Conservation (phyloP, 2,888 invertebrate species). For the Myopa testacea region DNA sequence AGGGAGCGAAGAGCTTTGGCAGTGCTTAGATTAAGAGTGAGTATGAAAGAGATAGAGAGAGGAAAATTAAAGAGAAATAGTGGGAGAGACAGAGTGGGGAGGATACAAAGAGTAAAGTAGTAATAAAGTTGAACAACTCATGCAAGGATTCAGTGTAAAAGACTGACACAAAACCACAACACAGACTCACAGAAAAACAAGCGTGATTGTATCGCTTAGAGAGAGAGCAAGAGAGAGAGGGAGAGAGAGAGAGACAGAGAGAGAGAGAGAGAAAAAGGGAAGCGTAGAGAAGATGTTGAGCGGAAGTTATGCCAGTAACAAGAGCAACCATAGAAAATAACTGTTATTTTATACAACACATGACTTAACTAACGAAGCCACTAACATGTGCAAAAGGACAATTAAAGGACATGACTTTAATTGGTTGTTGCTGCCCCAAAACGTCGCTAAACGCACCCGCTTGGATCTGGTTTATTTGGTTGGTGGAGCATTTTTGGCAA, state of each 20-base stretch:
- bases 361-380: slow-evolving; percentile 8
- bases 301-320: slow-evolving; percentile 5
- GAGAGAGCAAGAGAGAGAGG: background rate
- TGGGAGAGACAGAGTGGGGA: background rate
- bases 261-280: background rate
- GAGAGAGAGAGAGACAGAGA: background rate
- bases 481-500: background rate
- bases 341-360: background rate
- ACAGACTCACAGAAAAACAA: background rate
- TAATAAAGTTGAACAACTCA: background rate
- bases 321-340: background rate
- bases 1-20: background rate
- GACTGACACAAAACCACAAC: background rate
- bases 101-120: background rate
- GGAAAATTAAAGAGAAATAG: background rate
- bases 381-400: slow-evolving; percentile 26
- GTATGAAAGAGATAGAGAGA: background rate
- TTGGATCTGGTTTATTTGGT: background rate
- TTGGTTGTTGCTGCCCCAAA: slow-evolving; percentile 7
- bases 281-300: background rate
- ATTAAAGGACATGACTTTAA: slow-evolving; percentile 32
- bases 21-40: background rate
- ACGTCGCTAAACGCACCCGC: slow-evolving; percentile 2
- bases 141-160: background rate
- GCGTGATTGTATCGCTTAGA: background rate